Base-by-base conservation (phyloP, 92 coral and sea anemone species). In the Parazoanthus darwini region DNA sequence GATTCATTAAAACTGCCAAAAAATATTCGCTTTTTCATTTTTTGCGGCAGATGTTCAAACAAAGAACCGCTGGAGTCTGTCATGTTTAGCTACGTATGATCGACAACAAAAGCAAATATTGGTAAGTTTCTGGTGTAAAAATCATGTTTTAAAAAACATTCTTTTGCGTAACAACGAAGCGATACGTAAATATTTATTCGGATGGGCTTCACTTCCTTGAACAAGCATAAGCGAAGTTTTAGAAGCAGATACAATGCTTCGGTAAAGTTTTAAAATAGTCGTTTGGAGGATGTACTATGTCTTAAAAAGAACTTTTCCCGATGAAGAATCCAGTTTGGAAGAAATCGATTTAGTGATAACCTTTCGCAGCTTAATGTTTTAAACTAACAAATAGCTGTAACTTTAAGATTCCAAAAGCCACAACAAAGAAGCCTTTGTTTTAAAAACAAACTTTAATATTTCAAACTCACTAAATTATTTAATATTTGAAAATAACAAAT, bases 11-110 rank as follows among this genome's bases (percentile, higher is more conserved):
- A 39, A 29, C 39, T 10, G 51, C 13, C 35, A 37, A 76, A 76
- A 50, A 76, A 39, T 11, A 74, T 14, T 20, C 54, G 43, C 50
- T 37, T 36, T 37, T 74, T 37, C 79, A 6, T 23, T 76, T 20
- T 13, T n/a, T 38, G 79, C 46, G 80, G 80, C 80, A 76, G 33
- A 76, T 76, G 80, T 15, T 18, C 51, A 42, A 29, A 74, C 78
- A 74, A 74, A 36, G 78, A 42, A 36, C 23, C 0, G 44, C 43
- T 33, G 39, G 22, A 25, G 33, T 2, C 20, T 72, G 51, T 8
- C 77, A 29, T 26, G 35, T 72, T 29, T 74, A 2, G 46, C 7
- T 74, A 74, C 78, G 78, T 46, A 36, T 74, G 78, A 36, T 16
- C 78, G 70, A 20, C 26, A 63, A 63, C 70, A 63, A 63, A 63